A percentile compares a stretch with the other conserved stretches of the same genome.
phyloP scores from a whole-genome alignment of 2,113 vertebrate genomes.

The Vulpes vulpes region DNA sequence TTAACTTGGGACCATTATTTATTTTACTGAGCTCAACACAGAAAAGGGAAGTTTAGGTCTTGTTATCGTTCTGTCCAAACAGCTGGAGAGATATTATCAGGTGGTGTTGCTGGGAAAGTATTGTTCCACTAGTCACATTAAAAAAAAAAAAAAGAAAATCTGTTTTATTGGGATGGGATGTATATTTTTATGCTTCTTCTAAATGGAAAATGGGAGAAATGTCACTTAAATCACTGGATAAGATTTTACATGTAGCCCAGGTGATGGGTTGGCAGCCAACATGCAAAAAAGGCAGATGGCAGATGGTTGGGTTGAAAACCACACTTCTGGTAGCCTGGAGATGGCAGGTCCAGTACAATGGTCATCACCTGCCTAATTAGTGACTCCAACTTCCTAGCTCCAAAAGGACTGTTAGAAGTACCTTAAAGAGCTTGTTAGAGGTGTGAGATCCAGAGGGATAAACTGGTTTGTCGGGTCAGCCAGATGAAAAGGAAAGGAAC shows the following conservation, averaged over 20 bases:
- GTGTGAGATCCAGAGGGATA: neutral
- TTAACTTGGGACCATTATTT: neutral
- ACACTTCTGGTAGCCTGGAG: neutral
- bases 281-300: neutral
- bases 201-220: slow-evolving; percentile 40
- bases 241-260: slow-evolving; percentile 7
- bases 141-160: neutral
- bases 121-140: neutral
- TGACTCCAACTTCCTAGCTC: neutral
- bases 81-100: neutral
- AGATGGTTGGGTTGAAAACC: neutral
- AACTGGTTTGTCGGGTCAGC: neutral
- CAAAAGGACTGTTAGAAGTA: neutral
- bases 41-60: neutral
- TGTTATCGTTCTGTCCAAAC: neutral
- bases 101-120: neutral
- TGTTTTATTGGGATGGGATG: neutral
- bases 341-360: neutral
- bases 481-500: neutral
- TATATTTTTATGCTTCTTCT: neutral
- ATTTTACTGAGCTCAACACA: neutral
- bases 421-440: neutral
- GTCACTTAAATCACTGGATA: neutral
- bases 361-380: neutral
- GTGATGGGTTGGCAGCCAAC: neutral